Conservation (phyloP, 2,113 vertebrate species). For the Xenopus laevis region DNA sequence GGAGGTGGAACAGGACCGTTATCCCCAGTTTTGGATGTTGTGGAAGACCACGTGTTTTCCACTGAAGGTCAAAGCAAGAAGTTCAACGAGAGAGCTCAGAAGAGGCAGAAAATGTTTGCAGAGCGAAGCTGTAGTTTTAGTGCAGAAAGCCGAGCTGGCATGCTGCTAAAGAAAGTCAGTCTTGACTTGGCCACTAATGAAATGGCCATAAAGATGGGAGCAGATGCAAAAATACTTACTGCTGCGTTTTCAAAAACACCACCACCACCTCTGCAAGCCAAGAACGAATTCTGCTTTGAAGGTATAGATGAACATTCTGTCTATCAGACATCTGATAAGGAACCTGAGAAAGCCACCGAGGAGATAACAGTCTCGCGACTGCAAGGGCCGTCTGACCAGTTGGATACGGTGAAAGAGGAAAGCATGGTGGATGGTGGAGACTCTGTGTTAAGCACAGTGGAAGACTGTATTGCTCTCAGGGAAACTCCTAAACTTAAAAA, state of each 20-base stretch:
- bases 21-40: conserved; percentile 67
- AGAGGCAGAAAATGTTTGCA: conserved; percentile 78
- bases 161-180: conserved; percentile 82
- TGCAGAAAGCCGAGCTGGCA: conserved; percentile 81
- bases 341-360: conserved; percentile 46
- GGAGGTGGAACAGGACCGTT: conserved; percentile 63
- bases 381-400: conserved; percentile 55
- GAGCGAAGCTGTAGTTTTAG: conserved; percentile 95
- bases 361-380: conserved; percentile 45
- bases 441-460: conserved; percentile 9
- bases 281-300: conserved; percentile 61
- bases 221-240: conserved; percentile 89
- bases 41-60: conserved; percentile 63
- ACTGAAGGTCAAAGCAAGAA: conserved; percentile 60
- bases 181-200: conserved; percentile 78
- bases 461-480: conserved; percentile 29
- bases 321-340: conserved; percentile 11
- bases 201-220: conserved; percentile 86
- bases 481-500: conserved; percentile 51
- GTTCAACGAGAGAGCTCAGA: conserved; percentile 66
- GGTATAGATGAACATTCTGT: conserved; percentile 53
- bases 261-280: conserved; percentile 48
- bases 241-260: conserved; percentile 73
- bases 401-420: conserved; percentile 53
- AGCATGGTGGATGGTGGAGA: conserved; percentile 6